Base-by-base conservation (phyloP, 2,888 invertebrate species). In the Heterodera filipjevi region DNA sequence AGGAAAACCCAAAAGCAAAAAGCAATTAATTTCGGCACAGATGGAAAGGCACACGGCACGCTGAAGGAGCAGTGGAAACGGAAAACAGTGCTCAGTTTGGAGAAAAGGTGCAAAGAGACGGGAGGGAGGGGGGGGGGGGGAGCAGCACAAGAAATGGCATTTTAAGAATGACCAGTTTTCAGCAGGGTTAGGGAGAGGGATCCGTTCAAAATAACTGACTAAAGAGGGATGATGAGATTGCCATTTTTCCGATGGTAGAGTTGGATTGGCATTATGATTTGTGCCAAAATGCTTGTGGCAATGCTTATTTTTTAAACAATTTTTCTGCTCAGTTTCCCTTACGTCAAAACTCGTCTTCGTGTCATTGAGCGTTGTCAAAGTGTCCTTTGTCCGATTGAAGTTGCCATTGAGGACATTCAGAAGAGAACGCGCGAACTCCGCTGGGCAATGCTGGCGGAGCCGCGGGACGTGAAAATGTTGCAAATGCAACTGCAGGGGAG, bases 401-500 rank as follows among this genome's bases (percentile, higher is more conserved):
- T 97, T 0, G 98, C 98, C 0, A 96, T 98, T 85, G 97, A 98
- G 90, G 98, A 98, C 89, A 95, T 98, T 84, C 95, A 96, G 90
- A 97, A 96, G 91, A 97, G 97, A 92, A 87, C 82, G 39, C 89
- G 90, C 74, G 92, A 97, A 91, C 91, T 98, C 82, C 94, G 94
- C 0, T 92, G 93, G 6, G 95, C 97, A 0, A 94, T 95, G 0
- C 92, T 92, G 79, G 95, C 95, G 90, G 95, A 96, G 90, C 97
- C 97, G 1, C 94, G 95, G 0, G 97, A 98, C 91, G 93, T 95
- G 8, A 98, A 98, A 92, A 98, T 98, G 91, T 91, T 98, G 83
- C 97, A 98, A 92, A 98, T 98, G 98, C 96, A 98, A 49, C 92
- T 98, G 71, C 98, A 91, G 90, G 97, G 98, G 66, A 96, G 96